Percentiles rank a stretch among this genome's conserved stretches.
These are phyloP conservation scores for Anodontia alba DNA, from an alignment of 2,888 invertebrate species.

Conservation along the genomic window DNA sequence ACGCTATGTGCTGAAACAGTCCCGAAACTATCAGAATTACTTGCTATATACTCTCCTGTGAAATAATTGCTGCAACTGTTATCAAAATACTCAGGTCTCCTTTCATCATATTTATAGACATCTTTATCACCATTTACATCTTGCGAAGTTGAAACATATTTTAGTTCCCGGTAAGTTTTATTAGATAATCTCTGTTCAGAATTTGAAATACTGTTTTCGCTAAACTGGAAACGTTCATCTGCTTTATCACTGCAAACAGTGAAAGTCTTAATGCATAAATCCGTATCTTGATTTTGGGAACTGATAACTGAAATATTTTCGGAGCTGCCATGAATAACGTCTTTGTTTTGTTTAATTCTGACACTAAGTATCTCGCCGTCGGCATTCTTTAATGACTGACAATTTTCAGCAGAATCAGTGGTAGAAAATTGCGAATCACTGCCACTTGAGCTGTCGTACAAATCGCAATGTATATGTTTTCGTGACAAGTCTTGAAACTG, in stretches of 20 bases:
- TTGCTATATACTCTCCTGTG: background rate
- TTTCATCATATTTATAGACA: background rate
- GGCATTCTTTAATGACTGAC: background rate
- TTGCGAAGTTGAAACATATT: background rate
- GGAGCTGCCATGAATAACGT: background rate
- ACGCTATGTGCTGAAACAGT: background rate
- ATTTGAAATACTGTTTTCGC: background rate
- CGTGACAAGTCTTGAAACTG: too few relatives aligned
- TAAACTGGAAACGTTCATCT: background rate
- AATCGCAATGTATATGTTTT: too few relatives aligned
- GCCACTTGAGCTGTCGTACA: too few relatives aligned
- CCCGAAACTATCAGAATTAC: background rate
- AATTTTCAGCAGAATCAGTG: background rate
- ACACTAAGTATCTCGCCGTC: background rate
- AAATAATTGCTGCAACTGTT: background rate
- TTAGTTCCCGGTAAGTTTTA: background rate
- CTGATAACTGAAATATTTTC: constrained; percentile 35
- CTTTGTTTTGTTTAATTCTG: constrained; percentile 8
- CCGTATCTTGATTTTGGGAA: constrained; percentile 2
- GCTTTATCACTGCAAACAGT: constrained; percentile 1
- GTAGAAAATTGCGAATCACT: too few relatives aligned
- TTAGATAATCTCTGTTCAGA: constrained; percentile 10
- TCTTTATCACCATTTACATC: background rate
- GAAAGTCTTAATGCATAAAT: background rate
- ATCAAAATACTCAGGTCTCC: background rate